Conservation (phyloP, 2,888 invertebrate genomes). For the Eurytoma adleriae region DNA sequence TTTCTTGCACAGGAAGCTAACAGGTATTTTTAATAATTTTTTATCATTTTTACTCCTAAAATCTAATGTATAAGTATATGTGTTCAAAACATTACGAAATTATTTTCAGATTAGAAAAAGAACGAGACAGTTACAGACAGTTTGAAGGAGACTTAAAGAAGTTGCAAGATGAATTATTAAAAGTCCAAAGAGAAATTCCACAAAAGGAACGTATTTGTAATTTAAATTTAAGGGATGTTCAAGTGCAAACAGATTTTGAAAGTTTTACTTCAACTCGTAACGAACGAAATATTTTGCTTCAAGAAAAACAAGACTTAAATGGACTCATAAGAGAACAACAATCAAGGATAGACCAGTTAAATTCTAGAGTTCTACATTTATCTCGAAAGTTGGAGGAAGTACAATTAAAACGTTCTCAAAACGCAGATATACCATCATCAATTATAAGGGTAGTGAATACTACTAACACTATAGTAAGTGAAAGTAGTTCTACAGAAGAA, state of each 20-base stretch:
- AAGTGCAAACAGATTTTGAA: slow-evolving; percentile 69
- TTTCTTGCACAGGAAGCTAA: slow-evolving; percentile 67
- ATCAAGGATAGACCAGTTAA: slow-evolving; percentile 71
- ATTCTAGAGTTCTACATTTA: slow-evolving; percentile 67
- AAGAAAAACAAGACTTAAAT: slow-evolving; percentile 69
- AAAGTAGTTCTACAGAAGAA: slow-evolving; percentile 74
- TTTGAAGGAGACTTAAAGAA: slow-evolving; percentile 69
- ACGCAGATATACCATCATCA: slow-evolving; percentile 59
- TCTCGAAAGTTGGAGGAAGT: slow-evolving; percentile 70
- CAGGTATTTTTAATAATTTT: slow-evolving; percentile 61
- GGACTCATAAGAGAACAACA: slow-evolving; percentile 69
- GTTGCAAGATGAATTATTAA: slow-evolving; percentile 67
- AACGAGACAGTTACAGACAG: slow-evolving; percentile 64
- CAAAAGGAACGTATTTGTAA: slow-evolving; percentile 41
- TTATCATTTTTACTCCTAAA: slow-evolving; percentile 10
- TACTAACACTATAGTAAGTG: slow-evolving; percentile 67
- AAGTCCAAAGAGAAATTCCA: slow-evolving; percentile 63
- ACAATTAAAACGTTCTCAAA: slow-evolving; percentile 60
- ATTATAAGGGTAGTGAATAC: slow-evolving; percentile 59
- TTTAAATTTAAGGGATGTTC: slow-evolving; percentile 60
- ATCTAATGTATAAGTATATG: slow-evolving; percentile 1
- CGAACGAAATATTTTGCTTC: slow-evolving; percentile 63
- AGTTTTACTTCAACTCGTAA: slow-evolving; percentile 55
- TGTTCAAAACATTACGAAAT: slow-evolving; percentile 9
- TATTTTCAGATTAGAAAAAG: slow-evolving; percentile 67